Evolutionary conservation across 2,797 vertebrate species (phyloP).

Genomic region (Psittacula derbiana): DNA sequence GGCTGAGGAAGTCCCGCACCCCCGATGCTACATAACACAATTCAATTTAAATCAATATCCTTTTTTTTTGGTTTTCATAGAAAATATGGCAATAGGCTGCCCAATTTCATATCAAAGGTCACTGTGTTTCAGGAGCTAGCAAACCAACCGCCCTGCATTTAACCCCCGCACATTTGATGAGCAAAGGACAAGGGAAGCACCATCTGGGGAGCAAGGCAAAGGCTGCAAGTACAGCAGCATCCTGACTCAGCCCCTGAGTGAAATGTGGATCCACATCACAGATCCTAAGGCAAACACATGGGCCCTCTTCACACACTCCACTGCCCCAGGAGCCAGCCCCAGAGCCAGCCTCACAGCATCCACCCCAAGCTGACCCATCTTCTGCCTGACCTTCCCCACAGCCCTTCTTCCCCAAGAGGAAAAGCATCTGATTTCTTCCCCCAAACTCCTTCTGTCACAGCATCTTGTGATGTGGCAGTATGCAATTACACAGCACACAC

Average conservation of each 20-base stretch:
- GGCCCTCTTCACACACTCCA: rapidly evolving
- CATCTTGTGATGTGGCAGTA: background rate
- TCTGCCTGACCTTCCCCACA: background rate
- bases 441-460: background rate
- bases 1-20: background rate
- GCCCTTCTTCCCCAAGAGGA: background rate
- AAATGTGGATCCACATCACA: background rate
- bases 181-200: background rate
- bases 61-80: background rate
- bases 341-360: background rate
- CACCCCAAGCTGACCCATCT: background rate
- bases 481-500: background rate
- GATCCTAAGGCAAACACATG: background rate
- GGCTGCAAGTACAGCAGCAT: background rate
- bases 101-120: background rate
- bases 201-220: rapidly evolving
- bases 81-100: background rate
- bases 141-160: background rate
- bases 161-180: background rate
- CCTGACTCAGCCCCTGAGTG: background rate
- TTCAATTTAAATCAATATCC: background rate
- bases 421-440: background rate
- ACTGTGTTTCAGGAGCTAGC: background rate
- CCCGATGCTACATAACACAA: background rate
- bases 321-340: background rate